Evolutionary conservation across 1,140 invertebrate genomes (phyloP).

Genomic region (Melitaea cinxia): DNA sequence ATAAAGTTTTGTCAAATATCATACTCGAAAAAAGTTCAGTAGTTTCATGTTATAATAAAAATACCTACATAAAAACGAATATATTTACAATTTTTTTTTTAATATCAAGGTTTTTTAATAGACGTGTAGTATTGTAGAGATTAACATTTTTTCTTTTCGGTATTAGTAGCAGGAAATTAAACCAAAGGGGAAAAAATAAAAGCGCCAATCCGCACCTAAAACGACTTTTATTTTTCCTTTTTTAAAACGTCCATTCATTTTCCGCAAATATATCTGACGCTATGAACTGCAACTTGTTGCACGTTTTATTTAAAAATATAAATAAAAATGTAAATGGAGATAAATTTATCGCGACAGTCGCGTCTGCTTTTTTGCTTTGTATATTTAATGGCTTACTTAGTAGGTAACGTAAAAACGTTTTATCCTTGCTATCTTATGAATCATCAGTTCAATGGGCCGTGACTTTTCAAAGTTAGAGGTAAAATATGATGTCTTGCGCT

Average conservation of each 20-base stretch:
- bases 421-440: constrained; percentile 6
- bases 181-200: not conserved
- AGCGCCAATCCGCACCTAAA: not conserved
- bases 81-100: too few relatives aligned
- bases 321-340: not conserved
- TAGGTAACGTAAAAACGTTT: constrained; percentile 15
- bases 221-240: not conserved
- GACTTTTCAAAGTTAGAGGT: constrained; percentile 6
- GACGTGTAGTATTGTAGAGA: too few relatives aligned
- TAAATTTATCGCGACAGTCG: not conserved
- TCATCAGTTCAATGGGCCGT: constrained; percentile 14
- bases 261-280: not conserved
- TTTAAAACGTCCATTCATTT: not conserved
- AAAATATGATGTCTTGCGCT: not conserved
- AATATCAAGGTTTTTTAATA: too few relatives aligned
- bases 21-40: too few relatives aligned
- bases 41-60: too few relatives aligned
- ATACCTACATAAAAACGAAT: too few relatives aligned
- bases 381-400: constrained; percentile 19
- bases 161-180: not conserved
- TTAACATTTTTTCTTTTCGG: too few relatives aligned
- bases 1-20: too few relatives aligned
- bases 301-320: not conserved
- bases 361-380: not conserved
- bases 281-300: constrained; percentile 4